Conservation (phyloP, 2,113 vertebrate species). For the Oryzias javanicus region DNA sequence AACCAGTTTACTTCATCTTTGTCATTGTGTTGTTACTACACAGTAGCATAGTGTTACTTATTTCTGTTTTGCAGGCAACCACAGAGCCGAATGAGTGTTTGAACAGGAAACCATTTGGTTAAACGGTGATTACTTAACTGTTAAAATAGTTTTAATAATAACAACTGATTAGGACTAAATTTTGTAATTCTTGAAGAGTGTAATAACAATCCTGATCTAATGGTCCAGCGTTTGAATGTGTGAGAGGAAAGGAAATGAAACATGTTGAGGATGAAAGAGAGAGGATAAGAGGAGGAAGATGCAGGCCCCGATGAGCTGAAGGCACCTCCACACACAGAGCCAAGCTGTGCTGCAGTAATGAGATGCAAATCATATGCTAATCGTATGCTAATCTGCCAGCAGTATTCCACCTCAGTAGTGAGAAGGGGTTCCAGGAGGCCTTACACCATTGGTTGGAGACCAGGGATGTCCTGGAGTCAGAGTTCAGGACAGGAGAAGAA, state of each 20-base stretch:
- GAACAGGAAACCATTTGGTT: too few relatives aligned
- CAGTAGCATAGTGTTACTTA: too few relatives aligned
- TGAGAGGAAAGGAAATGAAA: background rate
- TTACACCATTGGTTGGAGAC: slow-evolving; percentile 66
- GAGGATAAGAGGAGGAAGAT: slow-evolving; percentile 33
- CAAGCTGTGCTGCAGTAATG: slow-evolving; percentile 62
- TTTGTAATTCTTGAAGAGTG: background rate
- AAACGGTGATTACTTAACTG: too few relatives aligned
- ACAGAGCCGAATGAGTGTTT: too few relatives aligned
- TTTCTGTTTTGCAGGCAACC: too few relatives aligned
- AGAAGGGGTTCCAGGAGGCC: slow-evolving; percentile 53
- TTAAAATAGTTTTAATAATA: too few relatives aligned
- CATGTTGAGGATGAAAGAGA: slow-evolving; percentile 9
- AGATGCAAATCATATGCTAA: slow-evolving; percentile 76
- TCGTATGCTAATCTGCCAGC: slow-evolving; percentile 67
- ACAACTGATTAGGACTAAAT: too few relatives aligned
- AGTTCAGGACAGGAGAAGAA: slow-evolving; percentile 47
- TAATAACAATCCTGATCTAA: background rate
- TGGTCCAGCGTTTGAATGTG: background rate
- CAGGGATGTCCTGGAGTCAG: slow-evolving; percentile 67
- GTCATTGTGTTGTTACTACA: too few relatives aligned
- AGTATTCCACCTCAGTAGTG: slow-evolving; percentile 65
- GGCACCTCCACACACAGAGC: slow-evolving; percentile 57
- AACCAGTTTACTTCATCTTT: too few relatives aligned
- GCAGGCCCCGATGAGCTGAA: slow-evolving; percentile 66